Evolutionary conservation across 2,113 vertebrate genomes (phyloP).

Genomic region (Peromyscus polionotus): DNA sequence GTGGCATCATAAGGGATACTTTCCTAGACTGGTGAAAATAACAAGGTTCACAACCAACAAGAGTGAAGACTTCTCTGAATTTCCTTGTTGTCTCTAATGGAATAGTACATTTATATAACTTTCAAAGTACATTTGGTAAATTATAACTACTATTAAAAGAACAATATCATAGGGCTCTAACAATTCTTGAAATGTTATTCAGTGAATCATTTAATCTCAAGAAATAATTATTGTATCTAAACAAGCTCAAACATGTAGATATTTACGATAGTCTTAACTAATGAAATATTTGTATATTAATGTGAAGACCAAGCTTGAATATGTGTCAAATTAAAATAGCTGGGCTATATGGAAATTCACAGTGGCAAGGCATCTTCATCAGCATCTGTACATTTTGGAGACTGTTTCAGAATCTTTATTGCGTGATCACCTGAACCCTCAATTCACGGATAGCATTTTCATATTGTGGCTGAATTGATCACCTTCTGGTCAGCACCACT

Average conservation of each 20-base stretch:
- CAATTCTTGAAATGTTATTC: not conserved
- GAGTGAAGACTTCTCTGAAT: not conserved
- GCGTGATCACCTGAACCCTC: not conserved
- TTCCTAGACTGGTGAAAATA: not conserved
- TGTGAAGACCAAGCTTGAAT: not conserved
- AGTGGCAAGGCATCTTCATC: rapidly evolving
- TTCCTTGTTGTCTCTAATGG: not conserved
- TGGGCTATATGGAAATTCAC: not conserved
- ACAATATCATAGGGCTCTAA: not conserved
- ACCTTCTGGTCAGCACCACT: not conserved
- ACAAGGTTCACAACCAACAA: not conserved
- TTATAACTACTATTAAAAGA: not conserved
- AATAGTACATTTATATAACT: not conserved
- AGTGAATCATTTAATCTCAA: not conserved
- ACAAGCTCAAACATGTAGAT: not conserved
- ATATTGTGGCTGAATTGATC: not conserved
- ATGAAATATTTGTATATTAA: not conserved
- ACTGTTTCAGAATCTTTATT: not conserved
- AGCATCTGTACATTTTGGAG: not conserved
- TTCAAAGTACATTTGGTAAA: conserved; percentile 15
- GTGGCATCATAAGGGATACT: not conserved
- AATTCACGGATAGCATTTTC: not conserved
- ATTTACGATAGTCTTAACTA: not conserved
- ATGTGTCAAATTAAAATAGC: not conserved
- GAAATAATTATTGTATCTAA: not conserved